Base-by-base conservation (phyloP, 2,888 invertebrate species). In the Cheilosia variabilis region DNA sequence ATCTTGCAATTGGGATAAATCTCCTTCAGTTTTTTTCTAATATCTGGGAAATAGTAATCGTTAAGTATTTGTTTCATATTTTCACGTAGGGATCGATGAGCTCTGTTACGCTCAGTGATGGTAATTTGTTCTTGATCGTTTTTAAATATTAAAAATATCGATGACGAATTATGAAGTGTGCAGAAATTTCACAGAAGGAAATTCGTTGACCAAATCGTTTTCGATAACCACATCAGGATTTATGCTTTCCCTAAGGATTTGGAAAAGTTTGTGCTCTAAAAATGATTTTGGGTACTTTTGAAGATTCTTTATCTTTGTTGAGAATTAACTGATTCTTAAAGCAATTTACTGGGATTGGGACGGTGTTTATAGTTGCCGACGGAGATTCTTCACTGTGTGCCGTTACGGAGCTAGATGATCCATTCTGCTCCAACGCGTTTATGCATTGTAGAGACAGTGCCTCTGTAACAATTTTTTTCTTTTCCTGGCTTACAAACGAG, bases 71-170 rank as follows among this genome's bases (percentile, higher is more conserved):
- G 73, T 22, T 65, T 22, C 24, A 50, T 34, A 53, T 66, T 58
- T 52, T 69, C 53, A 13, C 60, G 68, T 43, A 63, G 15, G 47
- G 60, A 57, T 19, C 80, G 53, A 68, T 58, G 53, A 65, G 71
- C 66, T 71, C 75, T 45, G 47, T 55, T 57, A 24, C 66, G 75
- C 22, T 76, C 50, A 19, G n/a, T n/a, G n/a, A n/a, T n/a, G n/a
- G n/a, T n/a, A n/a, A n/a, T n/a, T n/a, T n/a, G n/a, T n/a, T n/a
- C n/a, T n/a, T 76, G 58, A 15, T 76, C 57, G 47, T 55, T 57
- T 58, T n/a, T n/a, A n/a, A n/a, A n/a, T 31, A 22, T 76, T 57
- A 55, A 57, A 58, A 17, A 76, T 58, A 57, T 71, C 71, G 34
- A n/a, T 62, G 19, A 71, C 71, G 24, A 55, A 17, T 24, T 55